These are phyloP conservation scores for Protosalanx chinensis DNA, from an alignment of 2,797 vertebrate species.

Conservation along the genomic window DNA sequence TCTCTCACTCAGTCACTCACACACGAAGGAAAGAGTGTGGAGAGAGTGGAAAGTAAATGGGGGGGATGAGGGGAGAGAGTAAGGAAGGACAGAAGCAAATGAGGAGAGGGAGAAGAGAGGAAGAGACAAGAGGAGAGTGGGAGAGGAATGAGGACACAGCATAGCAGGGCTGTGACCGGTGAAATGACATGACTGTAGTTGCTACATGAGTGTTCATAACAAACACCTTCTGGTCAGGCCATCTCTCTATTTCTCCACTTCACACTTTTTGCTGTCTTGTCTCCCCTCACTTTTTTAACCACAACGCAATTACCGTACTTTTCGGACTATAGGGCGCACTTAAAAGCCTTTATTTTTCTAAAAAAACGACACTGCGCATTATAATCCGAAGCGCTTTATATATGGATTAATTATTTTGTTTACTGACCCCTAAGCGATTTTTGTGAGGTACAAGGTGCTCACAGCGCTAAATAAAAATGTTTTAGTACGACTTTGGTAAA, in stretches of 20 bases:
- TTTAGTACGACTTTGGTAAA: too few relatives aligned
- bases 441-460: too few relatives aligned
- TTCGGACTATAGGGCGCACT: too few relatives aligned
- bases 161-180: slow-evolving; percentile 9
- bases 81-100: neutral
- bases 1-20: neutral
- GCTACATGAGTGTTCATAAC: slow-evolving; percentile 22
- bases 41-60: neutral
- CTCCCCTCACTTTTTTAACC: slow-evolving; percentile 2
- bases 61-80: neutral
- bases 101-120: neutral
- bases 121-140: slow-evolving; percentile 2
- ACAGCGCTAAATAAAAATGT: too few relatives aligned
- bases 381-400: too few relatives aligned
- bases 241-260: slow-evolving; percentile 19
- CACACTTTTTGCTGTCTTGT: slow-evolving; percentile 4
- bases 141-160: slow-evolving; percentile 15
- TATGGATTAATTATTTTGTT: too few relatives aligned
- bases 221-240: slow-evolving; percentile 15
- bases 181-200: slow-evolving; percentile 20
- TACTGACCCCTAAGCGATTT: too few relatives aligned
- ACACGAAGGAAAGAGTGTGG: neutral
- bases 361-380: too few relatives aligned
- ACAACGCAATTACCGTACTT: slow-evolving; percentile 18
- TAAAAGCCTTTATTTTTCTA: too few relatives aligned